phyloP scores from a whole-genome alignment of 2,888 invertebrate genomes.

The Blera fallax region DNA sequence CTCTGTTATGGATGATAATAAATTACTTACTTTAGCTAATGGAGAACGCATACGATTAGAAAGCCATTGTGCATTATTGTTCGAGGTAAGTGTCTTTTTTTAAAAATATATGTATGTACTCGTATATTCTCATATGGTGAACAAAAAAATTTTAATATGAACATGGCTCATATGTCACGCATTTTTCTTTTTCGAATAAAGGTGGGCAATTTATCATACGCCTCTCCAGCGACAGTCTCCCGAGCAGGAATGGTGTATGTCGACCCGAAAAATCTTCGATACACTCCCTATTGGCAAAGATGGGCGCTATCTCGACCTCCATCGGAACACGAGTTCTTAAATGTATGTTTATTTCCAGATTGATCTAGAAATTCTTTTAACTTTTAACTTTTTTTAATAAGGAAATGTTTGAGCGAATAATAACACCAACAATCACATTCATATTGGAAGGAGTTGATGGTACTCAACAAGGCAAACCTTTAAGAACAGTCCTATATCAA shows the following conservation, averaged over 20 bases:
- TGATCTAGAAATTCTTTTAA: not conserved
- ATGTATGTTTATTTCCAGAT: slow-evolving; percentile 66
- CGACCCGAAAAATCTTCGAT: slow-evolving; percentile 95
- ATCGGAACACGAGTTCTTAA: slow-evolving; percentile 82
- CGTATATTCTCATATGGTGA: too few species aligned
- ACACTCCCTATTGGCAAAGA: slow-evolving; percentile 92
- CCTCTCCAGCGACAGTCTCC: slow-evolving; percentile 96
- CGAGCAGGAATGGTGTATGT: slow-evolving; percentile 97
- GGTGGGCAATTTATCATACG: slow-evolving; percentile 94
- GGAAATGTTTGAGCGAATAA: slow-evolving; percentile 89
- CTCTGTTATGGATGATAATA: slow-evolving; percentile 98
- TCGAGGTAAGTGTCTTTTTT: slow-evolving; percentile 85
- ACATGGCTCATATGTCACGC: too few species aligned
- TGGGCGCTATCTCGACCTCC: slow-evolving; percentile 86
- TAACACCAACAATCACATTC: slow-evolving; percentile 88
- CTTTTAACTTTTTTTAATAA: slow-evolving; percentile 61
- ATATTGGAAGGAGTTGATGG: slow-evolving; percentile 88
- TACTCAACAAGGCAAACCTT: slow-evolving; percentile 87
- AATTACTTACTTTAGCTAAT: slow-evolving; percentile 93
- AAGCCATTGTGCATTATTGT: slow-evolving; percentile 90
- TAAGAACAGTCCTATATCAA: slow-evolving; percentile 91
- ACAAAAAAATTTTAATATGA: not conserved
- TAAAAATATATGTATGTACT: not conserved
- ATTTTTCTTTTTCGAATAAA: slow-evolving; percentile 74
- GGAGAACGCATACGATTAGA: slow-evolving; percentile 93